Evolutionary conservation across 2,797 vertebrate species (phyloP).

Genomic region (Muscicapa comitata): DNA sequence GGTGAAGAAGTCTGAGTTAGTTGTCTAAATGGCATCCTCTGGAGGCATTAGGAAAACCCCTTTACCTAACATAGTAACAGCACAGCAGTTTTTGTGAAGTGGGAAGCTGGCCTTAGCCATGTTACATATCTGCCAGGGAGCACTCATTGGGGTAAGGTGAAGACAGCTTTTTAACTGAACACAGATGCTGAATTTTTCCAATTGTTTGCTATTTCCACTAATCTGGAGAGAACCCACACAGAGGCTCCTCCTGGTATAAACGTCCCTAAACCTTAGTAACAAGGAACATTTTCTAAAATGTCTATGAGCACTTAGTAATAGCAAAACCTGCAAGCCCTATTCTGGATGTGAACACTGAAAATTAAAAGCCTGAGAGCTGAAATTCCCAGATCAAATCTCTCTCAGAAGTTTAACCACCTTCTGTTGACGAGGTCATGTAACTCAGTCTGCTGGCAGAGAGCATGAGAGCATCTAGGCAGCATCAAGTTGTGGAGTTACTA

Average conservation of each 20-base stretch:
- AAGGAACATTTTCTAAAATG: not conserved
- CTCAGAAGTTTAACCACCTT: not conserved
- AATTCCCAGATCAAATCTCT: not conserved
- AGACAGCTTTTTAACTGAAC: conserved; percentile 26
- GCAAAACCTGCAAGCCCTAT: not conserved
- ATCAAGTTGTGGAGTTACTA: not conserved
- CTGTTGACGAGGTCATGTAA: not conserved
- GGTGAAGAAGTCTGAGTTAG: not conserved
- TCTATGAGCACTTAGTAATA: not conserved
- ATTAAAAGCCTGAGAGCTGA: not conserved
- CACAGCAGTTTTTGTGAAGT: not conserved
- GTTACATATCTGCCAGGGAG: not conserved
- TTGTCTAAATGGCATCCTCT: not conserved
- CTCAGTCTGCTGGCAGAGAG: not conserved
- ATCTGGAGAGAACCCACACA: not conserved
- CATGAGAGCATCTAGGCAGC: not conserved
- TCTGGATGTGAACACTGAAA: not conserved
- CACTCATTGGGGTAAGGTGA: not conserved
- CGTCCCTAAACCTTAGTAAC: fast-evolving
- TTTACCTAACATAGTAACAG: not conserved
- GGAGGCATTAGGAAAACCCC: not conserved
- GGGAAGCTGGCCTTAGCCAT: not conserved
- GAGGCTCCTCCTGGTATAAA: not conserved
- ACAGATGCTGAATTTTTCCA: not conserved
- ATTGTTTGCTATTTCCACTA: not conserved